phyloP scores from a whole-genome alignment of 2,888 invertebrate genomes.

The Caenorhabditis sp. region DNA sequence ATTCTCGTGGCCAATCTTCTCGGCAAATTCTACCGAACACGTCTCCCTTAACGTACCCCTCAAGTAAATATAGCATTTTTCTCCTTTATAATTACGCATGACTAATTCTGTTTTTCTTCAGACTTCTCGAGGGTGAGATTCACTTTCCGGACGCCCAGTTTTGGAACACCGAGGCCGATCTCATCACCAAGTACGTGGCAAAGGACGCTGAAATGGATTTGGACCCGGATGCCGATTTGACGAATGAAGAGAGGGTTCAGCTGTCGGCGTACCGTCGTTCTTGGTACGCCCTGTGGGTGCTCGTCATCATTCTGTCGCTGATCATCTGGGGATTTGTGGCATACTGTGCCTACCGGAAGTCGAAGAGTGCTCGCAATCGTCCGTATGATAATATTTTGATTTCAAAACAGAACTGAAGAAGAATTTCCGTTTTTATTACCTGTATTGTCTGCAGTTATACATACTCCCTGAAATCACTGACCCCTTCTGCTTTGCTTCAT shows the following conservation, averaged over 20 bases:
- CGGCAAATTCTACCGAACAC: slow-evolving; percentile 65
- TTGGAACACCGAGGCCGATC: slow-evolving; percentile 77
- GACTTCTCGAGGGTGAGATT: slow-evolving; percentile 71
- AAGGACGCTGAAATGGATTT: slow-evolving; percentile 58
- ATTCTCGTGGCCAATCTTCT: slow-evolving; percentile 73
- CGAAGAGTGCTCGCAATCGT: slow-evolving; percentile 65
- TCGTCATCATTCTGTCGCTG: slow-evolving; percentile 74
- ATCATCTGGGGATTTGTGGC: slow-evolving; percentile 74
- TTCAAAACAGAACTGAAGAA: slow-evolving; percentile 24
- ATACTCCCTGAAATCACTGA: no score
- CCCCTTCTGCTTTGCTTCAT: slow-evolving; percentile 10
- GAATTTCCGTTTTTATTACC: not conserved
- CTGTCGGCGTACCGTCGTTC: slow-evolving; percentile 76
- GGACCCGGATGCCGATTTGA: slow-evolving; percentile 69
- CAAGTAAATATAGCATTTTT: slow-evolving; percentile 60
- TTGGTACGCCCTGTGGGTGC: slow-evolving; percentile 78
- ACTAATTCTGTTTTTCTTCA: slow-evolving; percentile 47
- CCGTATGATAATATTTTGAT: slow-evolving; percentile 76
- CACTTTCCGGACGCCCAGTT: slow-evolving; percentile 77
- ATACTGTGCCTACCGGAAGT: slow-evolving; percentile 71
- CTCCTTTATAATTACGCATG: slow-evolving; percentile 20
- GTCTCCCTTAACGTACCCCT: slow-evolving; percentile 74
- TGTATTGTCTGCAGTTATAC: no score
- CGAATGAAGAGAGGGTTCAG: slow-evolving; percentile 75
- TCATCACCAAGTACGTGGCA: slow-evolving; percentile 65